Evolutionary conservation across 2,888 invertebrate species (phyloP), one percentile per base, ranked within the genome.

Genomic region (Lasioglossum vierecki): DNA sequence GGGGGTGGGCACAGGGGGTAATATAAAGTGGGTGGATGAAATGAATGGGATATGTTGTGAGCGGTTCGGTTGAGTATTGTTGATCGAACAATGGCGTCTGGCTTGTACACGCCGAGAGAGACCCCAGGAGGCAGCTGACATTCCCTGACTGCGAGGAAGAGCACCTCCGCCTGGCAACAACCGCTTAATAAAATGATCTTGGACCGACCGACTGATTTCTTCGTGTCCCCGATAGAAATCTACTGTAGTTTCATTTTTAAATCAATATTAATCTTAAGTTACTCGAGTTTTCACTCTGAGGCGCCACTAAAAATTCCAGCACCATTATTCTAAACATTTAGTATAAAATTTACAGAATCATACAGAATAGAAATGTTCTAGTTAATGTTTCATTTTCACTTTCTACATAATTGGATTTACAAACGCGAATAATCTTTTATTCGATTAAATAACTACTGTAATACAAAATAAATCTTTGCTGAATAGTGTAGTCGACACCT

Each of bases 31-130:
- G 93, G 93, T 92, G 92, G 91, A 91, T 91, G 88, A 92, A 92
- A 92, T 93, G 93, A 93, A 93, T 93, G 91, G 93, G 91, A 93
- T 93, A 93, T 93, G 93, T 92, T 94, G 93, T 93, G 93, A 93
- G 92, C 92, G 93, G 89, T 92, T 94, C 91, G 92, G 92, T 92
- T 92, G 91, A 91, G 93, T 91, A 94, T 94, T 94, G 94, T 94
- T 92, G 90, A 93, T 92, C 92, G 92, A 93, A 94, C 94, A 94
- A 94, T 94, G 92, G 91, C 92, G 94, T 93, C 94, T 94, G 94
- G 93, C 92, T 92, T 92, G 91, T 92, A 91, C 91, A 83, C 89
- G 83, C 86, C 89, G 85, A 84, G 91, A 89, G 91, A 91, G 90
- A 91, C 89, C 91, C 88, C 91, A 92, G 91, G 91, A 92, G 92